A percentile compares a stretch with the other conserved stretches of the same genome.
phyloP scores from a whole-genome alignment of 2,888 invertebrate species.

The Chironomus tentans region DNA sequence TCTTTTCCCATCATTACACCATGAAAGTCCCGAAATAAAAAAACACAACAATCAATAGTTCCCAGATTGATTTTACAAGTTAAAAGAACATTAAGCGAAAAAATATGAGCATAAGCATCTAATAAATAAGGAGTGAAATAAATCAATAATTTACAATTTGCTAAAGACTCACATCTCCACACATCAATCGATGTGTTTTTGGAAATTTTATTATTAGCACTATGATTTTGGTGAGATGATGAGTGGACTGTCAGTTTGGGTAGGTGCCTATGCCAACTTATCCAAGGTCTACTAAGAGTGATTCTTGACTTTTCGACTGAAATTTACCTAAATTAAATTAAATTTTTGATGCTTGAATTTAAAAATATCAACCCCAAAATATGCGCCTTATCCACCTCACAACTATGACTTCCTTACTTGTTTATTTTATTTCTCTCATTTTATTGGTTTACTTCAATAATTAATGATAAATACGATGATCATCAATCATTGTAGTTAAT shows the following conservation, averaged over 20 bases:
- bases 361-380: too few relatives aligned
- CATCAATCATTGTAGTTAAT: constrained; percentile 20
- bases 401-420: background rate
- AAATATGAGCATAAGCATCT: background rate
- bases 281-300: too few relatives aligned
- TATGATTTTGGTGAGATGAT: too few relatives aligned
- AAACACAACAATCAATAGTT: background rate
- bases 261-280: too few relatives aligned
- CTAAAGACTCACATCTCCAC: background rate
- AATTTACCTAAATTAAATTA: too few relatives aligned
- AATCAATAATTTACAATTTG: constrained; percentile 24
- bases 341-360: too few relatives aligned
- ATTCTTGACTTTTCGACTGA: too few relatives aligned
- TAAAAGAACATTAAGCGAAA: background rate
- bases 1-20: too few relatives aligned
- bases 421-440: background rate
- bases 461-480: constrained; percentile 26
- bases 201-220: too few relatives aligned
- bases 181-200: too few relatives aligned
- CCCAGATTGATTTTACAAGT: background rate
- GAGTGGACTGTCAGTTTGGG: too few relatives aligned
- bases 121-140: background rate
- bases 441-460: constrained; percentile 24
- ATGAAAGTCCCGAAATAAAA: background rate
- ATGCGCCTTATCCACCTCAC: background rate